A percentile compares a stretch with the other conserved stretches of the same genome.
phyloP scores from a whole-genome alignment of 2,888 invertebrate species.

The Athripsodes cinereus region DNA sequence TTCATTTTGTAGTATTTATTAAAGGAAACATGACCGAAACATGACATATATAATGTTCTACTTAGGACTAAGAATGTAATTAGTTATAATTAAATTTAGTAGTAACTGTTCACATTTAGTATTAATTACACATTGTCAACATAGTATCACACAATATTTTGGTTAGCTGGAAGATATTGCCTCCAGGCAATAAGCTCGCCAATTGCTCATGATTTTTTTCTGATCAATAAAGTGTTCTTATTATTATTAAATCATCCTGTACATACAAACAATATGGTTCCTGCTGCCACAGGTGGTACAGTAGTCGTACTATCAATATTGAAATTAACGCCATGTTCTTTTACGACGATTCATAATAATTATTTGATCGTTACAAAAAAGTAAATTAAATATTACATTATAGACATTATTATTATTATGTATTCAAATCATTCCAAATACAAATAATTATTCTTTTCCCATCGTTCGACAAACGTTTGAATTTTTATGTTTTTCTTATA shows the following conservation, averaged over 20 bases:
- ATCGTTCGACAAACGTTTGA: not conserved
- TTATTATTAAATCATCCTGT: not conserved
- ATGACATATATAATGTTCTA: no score
- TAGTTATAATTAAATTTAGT: no score
- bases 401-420: not conserved
- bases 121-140: no score
- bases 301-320: conserved; percentile 7
- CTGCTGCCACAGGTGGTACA: not conserved
- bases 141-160: no score
- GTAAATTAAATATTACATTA: not conserved
- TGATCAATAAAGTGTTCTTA: no score
- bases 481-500: not conserved
- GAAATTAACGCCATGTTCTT: conserved; percentile 10
- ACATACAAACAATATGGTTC: not conserved
- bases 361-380: conserved; percentile 12
- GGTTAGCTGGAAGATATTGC: no score
- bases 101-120: no score
- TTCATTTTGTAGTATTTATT: no score
- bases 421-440: conserved; percentile 14
- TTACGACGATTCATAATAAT: conserved; percentile 12
- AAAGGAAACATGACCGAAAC: no score
- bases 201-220: no score
- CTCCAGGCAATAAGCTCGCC: no score
- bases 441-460: conserved; percentile 15
- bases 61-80: no score